These are phyloP conservation scores for Drosophila multiciliata DNA, from an alignment of 2,888 invertebrate species.

Conservation along the genomic window DNA sequence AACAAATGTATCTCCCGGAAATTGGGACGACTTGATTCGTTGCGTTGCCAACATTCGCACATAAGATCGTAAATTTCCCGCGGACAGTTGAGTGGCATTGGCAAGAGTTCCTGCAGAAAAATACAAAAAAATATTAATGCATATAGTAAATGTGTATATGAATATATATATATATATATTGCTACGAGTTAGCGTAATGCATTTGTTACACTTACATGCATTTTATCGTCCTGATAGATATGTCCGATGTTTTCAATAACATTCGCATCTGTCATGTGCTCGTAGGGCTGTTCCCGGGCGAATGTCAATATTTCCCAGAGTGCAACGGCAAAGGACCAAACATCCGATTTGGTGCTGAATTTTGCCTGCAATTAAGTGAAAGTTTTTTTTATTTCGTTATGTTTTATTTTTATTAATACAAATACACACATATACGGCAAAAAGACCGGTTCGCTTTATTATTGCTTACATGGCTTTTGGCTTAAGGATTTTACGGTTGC, in stretches of 20 bases:
- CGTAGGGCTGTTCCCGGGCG: constrained; percentile 93
- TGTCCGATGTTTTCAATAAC: constrained; percentile 93
- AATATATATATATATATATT: not conserved
- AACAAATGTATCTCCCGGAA: constrained; percentile 95
- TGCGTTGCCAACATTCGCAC: constrained; percentile 94
- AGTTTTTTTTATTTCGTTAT: not conserved
- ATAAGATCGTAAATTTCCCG: constrained; percentile 94
- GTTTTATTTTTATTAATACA: constrained; percentile 15
- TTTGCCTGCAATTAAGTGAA: constrained; percentile 87
- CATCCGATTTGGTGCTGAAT: constrained; percentile 93
- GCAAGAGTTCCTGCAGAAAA: constrained; percentile 86
- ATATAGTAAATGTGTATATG: not conserved
- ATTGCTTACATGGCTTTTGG: constrained; percentile 50
- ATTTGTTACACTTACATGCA: constrained; percentile 87
- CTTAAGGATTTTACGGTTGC: constrained; percentile 62
- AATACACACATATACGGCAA: constrained; percentile 15
- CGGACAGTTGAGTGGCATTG: constrained; percentile 91
- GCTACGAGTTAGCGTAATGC: not conserved
- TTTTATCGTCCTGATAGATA: constrained; percentile 90
- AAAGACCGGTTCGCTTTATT: constrained; percentile 39
- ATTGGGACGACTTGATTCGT: constrained; percentile 90
- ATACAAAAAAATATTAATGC: not conserved
- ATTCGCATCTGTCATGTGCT: constrained; percentile 91
- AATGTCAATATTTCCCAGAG: constrained; percentile 95
- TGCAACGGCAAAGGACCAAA: constrained; percentile 95